Base-by-base conservation (phyloP, 1,140 invertebrate species). In the Drosophila busckii region DNA sequence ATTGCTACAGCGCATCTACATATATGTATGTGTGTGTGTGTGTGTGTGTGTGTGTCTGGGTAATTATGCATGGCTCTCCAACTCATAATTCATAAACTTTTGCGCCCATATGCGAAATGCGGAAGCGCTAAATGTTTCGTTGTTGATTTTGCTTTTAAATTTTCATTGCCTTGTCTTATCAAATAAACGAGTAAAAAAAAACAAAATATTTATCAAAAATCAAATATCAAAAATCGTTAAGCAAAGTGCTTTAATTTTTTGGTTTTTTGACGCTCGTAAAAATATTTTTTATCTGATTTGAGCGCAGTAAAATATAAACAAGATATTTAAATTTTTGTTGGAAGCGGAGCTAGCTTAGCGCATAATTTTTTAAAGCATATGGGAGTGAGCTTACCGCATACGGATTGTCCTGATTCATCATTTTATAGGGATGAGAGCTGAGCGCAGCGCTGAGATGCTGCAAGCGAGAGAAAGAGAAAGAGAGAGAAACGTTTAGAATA, bases 401-500 rank as follows among this genome's bases (percentile, higher is more conserved):
- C 41, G 84, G 84, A 84, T 86, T 86, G 42, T 86, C 84, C 63
- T 86, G 84, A 48, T 86, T 86, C 84, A 86, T 86, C 84, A 86
- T 82, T 56, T 48, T 3, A 5, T 53, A 37, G 49, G 19, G 22
- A 10, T 13, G 7, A 25, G 20, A 20, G 8, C 16, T 42, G 16
- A 38, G 41, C 40, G 10, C n/a, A 17, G 54, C 37, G 31, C 12
- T 17, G 38, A 15, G 5, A 9, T 4, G 37, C 71, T 75, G 49
- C 0, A 63, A 73, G 6, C 6, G 23, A 49, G 4, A 12, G 2
- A 54, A 37, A 35, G 3, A 45, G 25, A 10, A 42, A 34, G 4
- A 59, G 28, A 55, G 9, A 49, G 22, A 35, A 3, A 49, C n/a
- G 31, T n/a, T 28, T 9, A 23, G 2, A 45, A 48, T 17, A 55